Percentiles rank a stretch among this genome's conserved stretches.
Evolutionary conservation across 1,140 invertebrate species (phyloP).

Genomic region (Drosophila serrata): DNA sequence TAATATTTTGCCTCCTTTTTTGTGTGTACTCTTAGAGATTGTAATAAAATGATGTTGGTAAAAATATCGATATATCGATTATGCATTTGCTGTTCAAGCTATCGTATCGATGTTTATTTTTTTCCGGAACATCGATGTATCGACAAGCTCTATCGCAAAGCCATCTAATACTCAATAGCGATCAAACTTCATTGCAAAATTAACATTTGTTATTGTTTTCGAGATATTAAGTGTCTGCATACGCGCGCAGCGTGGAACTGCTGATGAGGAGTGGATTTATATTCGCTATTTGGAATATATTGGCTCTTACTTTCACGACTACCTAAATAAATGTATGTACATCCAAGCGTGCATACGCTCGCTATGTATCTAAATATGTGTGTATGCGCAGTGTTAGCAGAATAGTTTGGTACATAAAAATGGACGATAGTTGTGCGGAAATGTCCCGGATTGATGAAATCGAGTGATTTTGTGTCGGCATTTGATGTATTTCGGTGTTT

Average conservation of each 20-base stretch:
- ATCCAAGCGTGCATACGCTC: slow-evolving; percentile 29
- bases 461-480: background rate
- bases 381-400: slow-evolving; percentile 24
- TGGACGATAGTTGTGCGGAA: slow-evolving; percentile 22
- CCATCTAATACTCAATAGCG: slow-evolving; percentile 42
- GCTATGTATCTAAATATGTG: slow-evolving; percentile 43
- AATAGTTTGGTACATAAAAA: slow-evolving; percentile 35
- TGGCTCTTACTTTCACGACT: slow-evolving; percentile 21
- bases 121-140: no score
- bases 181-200: slow-evolving; percentile 56
- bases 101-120: no score
- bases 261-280: slow-evolving; percentile 7
- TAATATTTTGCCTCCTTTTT: no score
- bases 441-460: background rate
- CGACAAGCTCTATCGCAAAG: no score
- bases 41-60: no score
- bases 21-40: no score
- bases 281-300: slow-evolving; percentile 29
- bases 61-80: no score
- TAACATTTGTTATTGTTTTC: slow-evolving; percentile 44
- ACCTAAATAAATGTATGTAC: slow-evolving; percentile 43
- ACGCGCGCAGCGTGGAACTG: slow-evolving; percentile 10
- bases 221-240: slow-evolving; percentile 17
- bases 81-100: no score
- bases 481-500: background rate